These are phyloP conservation scores for Teinopalpus imperialis DNA, from an alignment of 2,888 invertebrate species.

Conservation along the genomic window DNA sequence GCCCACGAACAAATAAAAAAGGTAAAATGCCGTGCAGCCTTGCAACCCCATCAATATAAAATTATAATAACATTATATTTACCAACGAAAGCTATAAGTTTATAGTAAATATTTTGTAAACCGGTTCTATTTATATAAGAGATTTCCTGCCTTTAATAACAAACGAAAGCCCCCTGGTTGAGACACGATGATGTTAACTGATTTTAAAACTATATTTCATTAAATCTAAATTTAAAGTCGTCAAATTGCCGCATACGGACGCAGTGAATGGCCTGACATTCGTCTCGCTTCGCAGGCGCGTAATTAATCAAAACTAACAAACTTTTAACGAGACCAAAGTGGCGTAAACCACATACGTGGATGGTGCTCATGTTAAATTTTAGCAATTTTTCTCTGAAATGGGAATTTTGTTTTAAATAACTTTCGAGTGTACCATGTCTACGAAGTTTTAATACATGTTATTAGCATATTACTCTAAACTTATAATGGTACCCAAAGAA, in stretches of 20 bases:
- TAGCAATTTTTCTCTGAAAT: constrained; percentile 7
- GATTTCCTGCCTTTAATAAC: no score
- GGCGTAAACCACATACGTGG: constrained; percentile 23
- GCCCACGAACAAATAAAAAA: no score
- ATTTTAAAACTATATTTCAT: no score
- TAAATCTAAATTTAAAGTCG: not conserved
- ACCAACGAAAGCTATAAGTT: no score
- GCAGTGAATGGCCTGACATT: not conserved
- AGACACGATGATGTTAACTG: no score
- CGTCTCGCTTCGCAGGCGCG: constrained; percentile 27
- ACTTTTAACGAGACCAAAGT: constrained; percentile 37
- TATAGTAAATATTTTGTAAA: no score
- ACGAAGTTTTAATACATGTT: constrained; percentile 15
- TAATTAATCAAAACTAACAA: constrained; percentile 39
- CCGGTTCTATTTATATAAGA: no score
- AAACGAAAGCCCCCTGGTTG: no score
- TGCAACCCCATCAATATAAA: no score
- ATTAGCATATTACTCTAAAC: not conserved
- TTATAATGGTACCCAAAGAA: not conserved
- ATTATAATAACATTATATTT: no score
- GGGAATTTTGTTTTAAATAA: constrained; percentile 9
- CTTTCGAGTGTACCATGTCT: constrained; percentile 13
- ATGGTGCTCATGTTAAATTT: constrained; percentile 19
- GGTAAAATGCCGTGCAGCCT: no score
- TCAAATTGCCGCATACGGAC: not conserved